Percentiles rank a stretch among this genome's conserved stretches.
Evolutionary conservation across 2,888 invertebrate genomes (phyloP).

Genomic region (Cryptophagus acutangulus): DNA sequence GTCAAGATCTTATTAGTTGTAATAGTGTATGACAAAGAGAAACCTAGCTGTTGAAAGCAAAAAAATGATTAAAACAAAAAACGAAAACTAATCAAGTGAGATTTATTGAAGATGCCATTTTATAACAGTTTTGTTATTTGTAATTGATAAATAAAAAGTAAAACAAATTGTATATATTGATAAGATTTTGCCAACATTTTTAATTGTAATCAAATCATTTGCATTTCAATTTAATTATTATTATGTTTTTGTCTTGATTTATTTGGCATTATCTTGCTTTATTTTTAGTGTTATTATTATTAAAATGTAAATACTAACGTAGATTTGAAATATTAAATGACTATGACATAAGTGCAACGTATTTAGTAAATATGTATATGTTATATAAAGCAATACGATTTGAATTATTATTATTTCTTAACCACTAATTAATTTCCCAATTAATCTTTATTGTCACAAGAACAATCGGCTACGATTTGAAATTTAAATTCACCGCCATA

Average conservation of each 20-base stretch:
- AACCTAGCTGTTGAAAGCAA: too few species aligned
- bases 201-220: constrained; percentile 17
- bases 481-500: too few species aligned
- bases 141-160: constrained; percentile 4
- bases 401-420: neutral
- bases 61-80: too few species aligned
- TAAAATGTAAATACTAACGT: constrained; percentile 48
- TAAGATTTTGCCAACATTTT: constrained; percentile 20
- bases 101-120: constrained; percentile 18
- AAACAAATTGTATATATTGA: constrained; percentile 19
- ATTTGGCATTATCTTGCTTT: constrained; percentile 41
- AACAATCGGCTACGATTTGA: too few species aligned
- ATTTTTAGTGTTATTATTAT: constrained; percentile 14
- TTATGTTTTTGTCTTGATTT: constrained; percentile 21
- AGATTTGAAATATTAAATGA: constrained; percentile 31
- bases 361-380: constrained; percentile 38
- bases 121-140: constrained; percentile 6
- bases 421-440: too few species aligned
- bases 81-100: constrained; percentile 2
- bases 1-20: too few species aligned
- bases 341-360: constrained; percentile 31
- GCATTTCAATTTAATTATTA: constrained; percentile 4
- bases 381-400: constrained; percentile 27
- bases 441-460: too few species aligned
- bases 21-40: too few species aligned